phyloP scores from a whole-genome alignment of 2,797 vertebrate species.

The Tangara arthus region DNA sequence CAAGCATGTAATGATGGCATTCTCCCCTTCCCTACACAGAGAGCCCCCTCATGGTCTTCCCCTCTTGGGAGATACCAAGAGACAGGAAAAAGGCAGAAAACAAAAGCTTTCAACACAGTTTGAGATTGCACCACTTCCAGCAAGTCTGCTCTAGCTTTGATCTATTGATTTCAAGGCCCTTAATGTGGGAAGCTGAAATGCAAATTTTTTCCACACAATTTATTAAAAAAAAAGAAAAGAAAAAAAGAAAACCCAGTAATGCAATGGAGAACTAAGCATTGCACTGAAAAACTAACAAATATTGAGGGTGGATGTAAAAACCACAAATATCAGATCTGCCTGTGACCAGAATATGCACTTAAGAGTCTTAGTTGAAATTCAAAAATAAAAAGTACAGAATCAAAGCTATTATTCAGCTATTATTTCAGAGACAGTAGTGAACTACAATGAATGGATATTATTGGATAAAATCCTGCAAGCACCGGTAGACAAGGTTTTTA shows the following conservation, averaged over 20 bases:
- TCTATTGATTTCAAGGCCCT: slow-evolving; percentile 44
- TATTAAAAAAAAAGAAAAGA: background rate
- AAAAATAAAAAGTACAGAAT: slow-evolving; percentile 6
- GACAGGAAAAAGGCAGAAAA: slow-evolving; percentile 1
- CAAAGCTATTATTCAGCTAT: background rate
- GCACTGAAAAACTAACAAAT: background rate
- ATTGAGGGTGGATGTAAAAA: background rate
- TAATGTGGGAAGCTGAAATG: slow-evolving; percentile 37
- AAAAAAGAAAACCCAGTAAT: background rate
- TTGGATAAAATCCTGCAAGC: background rate
- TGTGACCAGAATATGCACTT: background rate
- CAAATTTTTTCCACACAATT: background rate
- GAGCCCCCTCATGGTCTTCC: background rate
- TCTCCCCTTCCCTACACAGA: background rate
- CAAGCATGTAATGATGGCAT: background rate
- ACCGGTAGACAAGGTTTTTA: background rate
- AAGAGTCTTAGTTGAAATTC: background rate
- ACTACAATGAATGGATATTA: background rate
- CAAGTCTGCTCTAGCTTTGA: slow-evolving; percentile 13
- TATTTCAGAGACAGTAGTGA: slow-evolving; percentile 5
- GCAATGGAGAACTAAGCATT: background rate
- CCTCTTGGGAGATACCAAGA: background rate
- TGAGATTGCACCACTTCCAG: slow-evolving; percentile 20
- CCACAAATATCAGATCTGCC: slow-evolving; percentile 3
- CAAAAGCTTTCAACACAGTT: slow-evolving; percentile 40